Base-by-base conservation (phyloP, 1,140 invertebrate genomes). In the Micrasema minimum region DNA sequence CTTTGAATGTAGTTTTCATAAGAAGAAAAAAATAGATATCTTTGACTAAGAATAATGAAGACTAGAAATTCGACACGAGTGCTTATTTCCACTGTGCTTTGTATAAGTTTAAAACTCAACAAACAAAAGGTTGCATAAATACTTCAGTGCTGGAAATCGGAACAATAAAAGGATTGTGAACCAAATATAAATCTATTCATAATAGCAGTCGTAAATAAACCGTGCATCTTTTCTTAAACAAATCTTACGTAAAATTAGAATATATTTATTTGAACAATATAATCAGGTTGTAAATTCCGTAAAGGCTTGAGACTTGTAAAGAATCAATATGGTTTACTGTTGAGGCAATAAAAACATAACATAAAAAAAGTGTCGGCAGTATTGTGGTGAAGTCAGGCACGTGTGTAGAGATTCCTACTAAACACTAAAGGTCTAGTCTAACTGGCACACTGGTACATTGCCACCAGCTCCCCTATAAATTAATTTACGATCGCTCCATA, bases 181-280 rank as follows among this genome's bases (percentile, higher is more conserved):
- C 53, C 31, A 57, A 18, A 16, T 26, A 31, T 14, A 31, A 18
- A 57, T 0, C 23, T 57, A 35, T 57, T 31, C 18, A 35, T 35
- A 57, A 14, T 57, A 9, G 6, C 6, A 7, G 38, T 62, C 59
- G 38, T 62, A 62, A 62, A 62, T 62, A 10, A 20, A 12, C 12
- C 35, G 53, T 2, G 14, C 53, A 16, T 12, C 26, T 57, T n/a
- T n/a, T n/a, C n/a, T 31, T n/a, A 57, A 45, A 31, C 37, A 22
- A 16, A 62, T 43, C 14, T 62, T 43, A 43, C 59, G 59, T 62
- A 62, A 62, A 62, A 62, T 62, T 62, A 45, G 59, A 62, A 62
- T 62, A 62, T 31, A 20, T 62, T 45, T 18, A 9, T 45, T 45
- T 46, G n/a, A 45, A 45, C 38, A 62, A 62, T 62, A 62, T 12